Evolutionary conservation across 2,797 vertebrate species (phyloP).

Genomic region (Numenius phaeopus): DNA sequence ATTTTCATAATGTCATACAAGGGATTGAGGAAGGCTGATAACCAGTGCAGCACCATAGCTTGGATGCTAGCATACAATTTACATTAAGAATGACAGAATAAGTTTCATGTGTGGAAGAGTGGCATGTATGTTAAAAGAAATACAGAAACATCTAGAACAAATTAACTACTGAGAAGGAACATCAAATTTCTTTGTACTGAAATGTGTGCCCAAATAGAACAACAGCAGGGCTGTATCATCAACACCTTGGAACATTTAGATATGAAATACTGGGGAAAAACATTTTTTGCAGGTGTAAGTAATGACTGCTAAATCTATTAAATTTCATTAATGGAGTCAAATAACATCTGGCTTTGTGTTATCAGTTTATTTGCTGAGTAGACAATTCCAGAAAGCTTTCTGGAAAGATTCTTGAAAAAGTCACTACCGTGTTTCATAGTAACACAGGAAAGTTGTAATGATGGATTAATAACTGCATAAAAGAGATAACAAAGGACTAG

Average conservation of each 20-base stretch:
- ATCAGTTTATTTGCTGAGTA: neutral
- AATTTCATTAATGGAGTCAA: neutral
- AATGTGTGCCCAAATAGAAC: neutral
- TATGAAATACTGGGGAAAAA: neutral
- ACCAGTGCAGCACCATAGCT: neutral
- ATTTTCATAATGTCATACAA: neutral
- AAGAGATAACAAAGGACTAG: neutral
- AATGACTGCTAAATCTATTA: neutral
- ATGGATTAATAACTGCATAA: neutral
- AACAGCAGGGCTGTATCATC: neutral
- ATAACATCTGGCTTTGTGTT: neutral
- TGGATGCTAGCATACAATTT: neutral
- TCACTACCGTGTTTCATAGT: neutral
- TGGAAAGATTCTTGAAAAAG: neutral
- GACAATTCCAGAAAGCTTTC: neutral
- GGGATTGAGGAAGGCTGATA: neutral
- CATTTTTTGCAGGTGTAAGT: neutral
- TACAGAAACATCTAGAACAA: neutral
- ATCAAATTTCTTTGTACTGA: neutral
- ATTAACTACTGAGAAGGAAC: neutral
- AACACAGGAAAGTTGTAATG: neutral
- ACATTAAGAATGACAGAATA: neutral
- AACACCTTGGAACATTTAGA: neutral
- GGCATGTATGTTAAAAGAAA: neutral
- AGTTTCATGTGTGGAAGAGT: neutral